Conservation (phyloP, 1,140 invertebrate species). For the Scaptomyza hsui region DNA sequence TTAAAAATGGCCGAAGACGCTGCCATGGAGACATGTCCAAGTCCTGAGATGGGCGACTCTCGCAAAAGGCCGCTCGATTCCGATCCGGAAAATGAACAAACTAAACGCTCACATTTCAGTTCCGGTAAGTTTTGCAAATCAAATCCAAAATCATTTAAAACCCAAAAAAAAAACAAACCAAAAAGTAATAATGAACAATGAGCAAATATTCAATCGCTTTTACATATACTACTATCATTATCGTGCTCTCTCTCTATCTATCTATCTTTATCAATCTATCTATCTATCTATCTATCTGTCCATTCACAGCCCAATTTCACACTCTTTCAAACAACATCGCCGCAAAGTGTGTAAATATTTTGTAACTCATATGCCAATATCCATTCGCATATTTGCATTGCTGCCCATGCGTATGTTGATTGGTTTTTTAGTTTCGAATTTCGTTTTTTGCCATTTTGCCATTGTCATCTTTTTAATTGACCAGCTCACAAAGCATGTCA, state of each 20-base stretch:
- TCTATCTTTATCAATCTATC: slow-evolving; percentile 17
- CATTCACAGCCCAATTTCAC: slow-evolving; percentile 39
- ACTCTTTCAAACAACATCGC: slow-evolving; percentile 21
- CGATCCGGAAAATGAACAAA: slow-evolving; percentile 92
- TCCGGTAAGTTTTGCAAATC: slow-evolving; percentile 87
- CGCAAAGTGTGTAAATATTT: slow-evolving; percentile 60
- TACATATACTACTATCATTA: slow-evolving; percentile 62
- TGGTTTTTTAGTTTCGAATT: slow-evolving; percentile 15
- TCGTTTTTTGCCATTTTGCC: slow-evolving; percentile 11
- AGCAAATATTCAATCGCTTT: slow-evolving; percentile 68
- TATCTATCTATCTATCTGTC: slow-evolving; percentile 20
- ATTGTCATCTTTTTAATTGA: slow-evolving; percentile 28
- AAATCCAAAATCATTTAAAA: slow-evolving; percentile 52
- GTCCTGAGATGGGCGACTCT: slow-evolving; percentile 90
- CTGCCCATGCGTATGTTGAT: background rate
- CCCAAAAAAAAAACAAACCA: slow-evolving; percentile 28
- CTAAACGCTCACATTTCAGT: slow-evolving; percentile 93
- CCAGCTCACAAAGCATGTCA: slow-evolving; percentile 7
- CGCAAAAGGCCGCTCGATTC: slow-evolving; percentile 93
- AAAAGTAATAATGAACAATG: slow-evolving; percentile 36
- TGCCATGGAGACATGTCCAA: slow-evolving; percentile 91
- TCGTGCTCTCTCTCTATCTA: slow-evolving; percentile 57
- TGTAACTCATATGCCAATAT: slow-evolving; percentile 50
- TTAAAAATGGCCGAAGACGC: slow-evolving; percentile 87
- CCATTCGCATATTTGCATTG: slow-evolving; percentile 14